Conservation (phyloP, 2,888 invertebrate genomes). For the Drosophila pseudotakahashii region DNA sequence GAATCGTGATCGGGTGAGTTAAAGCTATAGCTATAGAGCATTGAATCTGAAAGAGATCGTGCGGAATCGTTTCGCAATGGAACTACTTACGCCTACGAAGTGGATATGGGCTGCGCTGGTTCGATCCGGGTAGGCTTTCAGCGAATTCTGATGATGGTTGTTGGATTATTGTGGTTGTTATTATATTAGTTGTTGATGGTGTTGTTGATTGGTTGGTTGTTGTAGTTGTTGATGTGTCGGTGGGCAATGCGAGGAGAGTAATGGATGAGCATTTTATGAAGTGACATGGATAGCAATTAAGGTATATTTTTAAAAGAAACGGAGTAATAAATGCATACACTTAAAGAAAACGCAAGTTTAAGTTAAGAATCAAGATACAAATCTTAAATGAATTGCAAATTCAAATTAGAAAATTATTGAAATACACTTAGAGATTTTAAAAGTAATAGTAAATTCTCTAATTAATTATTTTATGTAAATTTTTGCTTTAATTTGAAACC, state of each 20-base stretch:
- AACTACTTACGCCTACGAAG: slow-evolving; percentile 92
- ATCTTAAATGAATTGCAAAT: neutral
- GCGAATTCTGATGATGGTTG: slow-evolving; percentile 89
- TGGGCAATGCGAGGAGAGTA: slow-evolving; percentile 48
- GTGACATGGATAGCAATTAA: slow-evolving; percentile 65
- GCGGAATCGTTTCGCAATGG: slow-evolving; percentile 56
- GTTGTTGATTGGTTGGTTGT: slow-evolving; percentile 14
- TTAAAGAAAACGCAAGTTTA: neutral
- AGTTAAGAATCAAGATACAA: neutral
- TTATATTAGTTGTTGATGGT: slow-evolving; percentile 28
- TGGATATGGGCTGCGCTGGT: slow-evolving; percentile 93
- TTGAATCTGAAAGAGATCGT: slow-evolving; percentile 44
- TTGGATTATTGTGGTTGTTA: slow-evolving; percentile 42
- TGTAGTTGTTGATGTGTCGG: slow-evolving; percentile 29
- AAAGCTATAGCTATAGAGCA: slow-evolving; percentile 24
- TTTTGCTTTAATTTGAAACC: no score
- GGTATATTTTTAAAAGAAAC: slow-evolving; percentile 14
- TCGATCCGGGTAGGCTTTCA: slow-evolving; percentile 93
- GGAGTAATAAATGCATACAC: slow-evolving; percentile 14
- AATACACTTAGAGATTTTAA: neutral
- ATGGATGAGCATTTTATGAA: slow-evolving; percentile 56
- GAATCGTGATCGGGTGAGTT: slow-evolving; percentile 6
- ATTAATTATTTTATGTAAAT: no score
- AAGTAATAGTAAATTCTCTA: no score
- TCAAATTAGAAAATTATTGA: neutral